phyloP scores from a whole-genome alignment of 37 sponge, comb jelly and placozoan genomes.

The Aplysina aerophoba region DNA sequence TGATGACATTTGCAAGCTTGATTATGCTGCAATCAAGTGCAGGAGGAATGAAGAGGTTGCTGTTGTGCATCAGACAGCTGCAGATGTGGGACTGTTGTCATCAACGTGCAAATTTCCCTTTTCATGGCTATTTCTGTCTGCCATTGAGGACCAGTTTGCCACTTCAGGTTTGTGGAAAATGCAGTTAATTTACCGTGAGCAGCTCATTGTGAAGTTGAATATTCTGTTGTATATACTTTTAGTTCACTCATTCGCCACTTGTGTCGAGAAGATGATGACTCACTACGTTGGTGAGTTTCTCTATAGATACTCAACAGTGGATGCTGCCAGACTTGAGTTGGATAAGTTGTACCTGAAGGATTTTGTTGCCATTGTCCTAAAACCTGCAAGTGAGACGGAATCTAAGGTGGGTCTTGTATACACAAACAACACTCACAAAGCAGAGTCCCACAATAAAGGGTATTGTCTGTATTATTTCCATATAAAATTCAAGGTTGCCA shows the following conservation, averaged over 20 bases:
- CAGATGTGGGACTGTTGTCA: not conserved
- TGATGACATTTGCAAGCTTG: conserved; percentile 28
- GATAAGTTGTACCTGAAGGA: not conserved
- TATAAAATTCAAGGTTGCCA: too few relatives aligned
- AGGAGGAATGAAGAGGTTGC: conserved; percentile 10
- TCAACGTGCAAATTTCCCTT: conserved; percentile 76
- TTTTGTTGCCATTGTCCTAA: not conserved
- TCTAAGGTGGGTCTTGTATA: not conserved
- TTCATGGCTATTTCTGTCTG: conserved; percentile 78
- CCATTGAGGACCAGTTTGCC: conserved; percentile 56
- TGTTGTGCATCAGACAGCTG: not conserved
- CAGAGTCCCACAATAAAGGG: too few relatives aligned
- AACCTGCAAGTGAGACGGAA: not conserved
- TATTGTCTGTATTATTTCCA: too few relatives aligned
- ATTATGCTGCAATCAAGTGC: not conserved
- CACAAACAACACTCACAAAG: too few relatives aligned
- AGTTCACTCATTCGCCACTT: too few relatives aligned
- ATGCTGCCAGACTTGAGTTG: not conserved
- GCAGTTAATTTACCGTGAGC: too few relatives aligned
- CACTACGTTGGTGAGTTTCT: too few relatives aligned
- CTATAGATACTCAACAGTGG: too few relatives aligned
- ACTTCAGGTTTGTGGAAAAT: not conserved
- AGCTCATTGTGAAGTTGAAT: too few relatives aligned
- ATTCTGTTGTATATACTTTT: too few relatives aligned
- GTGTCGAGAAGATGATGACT: too few relatives aligned